Base-by-base conservation (phyloP, 2,888 invertebrate species). In the Drosophila trichaetosa region DNA sequence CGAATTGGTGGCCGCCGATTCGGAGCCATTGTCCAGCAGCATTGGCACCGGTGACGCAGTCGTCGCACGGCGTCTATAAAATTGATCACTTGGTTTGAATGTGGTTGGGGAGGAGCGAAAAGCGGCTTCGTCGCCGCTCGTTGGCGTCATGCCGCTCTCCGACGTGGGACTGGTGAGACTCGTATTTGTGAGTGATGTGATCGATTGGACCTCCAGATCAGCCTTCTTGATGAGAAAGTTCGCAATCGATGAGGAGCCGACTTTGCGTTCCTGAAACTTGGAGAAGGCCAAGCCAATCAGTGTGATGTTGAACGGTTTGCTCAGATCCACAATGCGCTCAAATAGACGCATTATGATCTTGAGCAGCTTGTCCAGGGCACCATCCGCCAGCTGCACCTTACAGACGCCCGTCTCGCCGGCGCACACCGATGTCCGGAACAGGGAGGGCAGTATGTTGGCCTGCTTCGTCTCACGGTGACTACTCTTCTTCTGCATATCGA, bases 271-370 rank as follows among this genome's bases (percentile, higher is more conserved):
- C 83, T 96, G 95, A 90, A 97, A 97, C 92, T 97, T 97, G 1
- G 96, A 96, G 91, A 97, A 97, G 27, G 96, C 96, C 87, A 97
- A 93, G n/a, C 97, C 97, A 69, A 97, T 94, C 62, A 97, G 93
- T 0, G 97, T 97, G 84, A 97, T 95, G 93, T 96, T 96, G 93
- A 96, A 97, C 75, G 96, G 96, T 93, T 96, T 95, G 34, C 94
- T 94, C 78, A 96, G 94, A 90, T 96, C 95, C 67, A 97, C 95
- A 72, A 96, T 94, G 90, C 96, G 95, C 91, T 95, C 95, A 90
- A 97, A 97, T 81, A 97, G 94, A 89, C 95, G 95, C 96, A 96
- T 96, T 69, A 96, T 94, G 66, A 95, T 94, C 64, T 94, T 94
- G 86, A 97, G 93, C 68, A 97, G 94, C 93, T 96, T 96, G 51